Conservation (phyloP, 2,888 invertebrate genomes). For the Diarsia dahlii region DNA sequence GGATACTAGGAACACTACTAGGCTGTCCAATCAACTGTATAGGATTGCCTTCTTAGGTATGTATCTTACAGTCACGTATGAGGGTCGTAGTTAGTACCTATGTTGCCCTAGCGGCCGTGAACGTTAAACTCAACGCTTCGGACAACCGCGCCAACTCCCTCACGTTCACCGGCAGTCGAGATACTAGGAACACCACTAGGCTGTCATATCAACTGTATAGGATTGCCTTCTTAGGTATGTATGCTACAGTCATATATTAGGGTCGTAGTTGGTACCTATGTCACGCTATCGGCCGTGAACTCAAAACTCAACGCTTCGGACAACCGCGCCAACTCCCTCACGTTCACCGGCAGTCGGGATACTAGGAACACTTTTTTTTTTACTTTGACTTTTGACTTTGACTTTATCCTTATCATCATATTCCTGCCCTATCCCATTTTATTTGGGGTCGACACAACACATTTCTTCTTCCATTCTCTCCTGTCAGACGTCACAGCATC, state of each 20-base stretch:
- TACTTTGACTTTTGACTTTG: no score
- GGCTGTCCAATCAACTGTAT: no score
- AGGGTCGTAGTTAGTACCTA: no score
- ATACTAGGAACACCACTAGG: slow-evolving; percentile 94
- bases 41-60: no score
- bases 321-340: slow-evolving; percentile 94
- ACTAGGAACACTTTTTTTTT: slow-evolving; percentile 95
- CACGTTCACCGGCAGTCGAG: slow-evolving; percentile 95
- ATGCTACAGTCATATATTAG: neutral
- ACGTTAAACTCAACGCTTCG: slow-evolving; percentile 92
- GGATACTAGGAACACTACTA: no score
- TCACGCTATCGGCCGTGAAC: slow-evolving; percentile 92
- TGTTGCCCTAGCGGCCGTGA: slow-evolving; percentile 93
- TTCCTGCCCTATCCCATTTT: no score
- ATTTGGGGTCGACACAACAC: no score
- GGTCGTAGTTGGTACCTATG: slow-evolving; percentile 83
- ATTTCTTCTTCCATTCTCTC: no score
- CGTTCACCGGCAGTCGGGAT: slow-evolving; percentile 95
- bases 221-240: slow-evolving; percentile 91
- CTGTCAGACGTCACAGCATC: no score
- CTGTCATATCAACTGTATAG: slow-evolving; percentile 95
- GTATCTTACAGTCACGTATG: no score
- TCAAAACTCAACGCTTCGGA: slow-evolving; percentile 93
- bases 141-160: slow-evolving; percentile 95
- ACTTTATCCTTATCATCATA: no score